Conservation (phyloP, 2,113 vertebrate species). For the Heloderma charlesbogerti region DNA sequence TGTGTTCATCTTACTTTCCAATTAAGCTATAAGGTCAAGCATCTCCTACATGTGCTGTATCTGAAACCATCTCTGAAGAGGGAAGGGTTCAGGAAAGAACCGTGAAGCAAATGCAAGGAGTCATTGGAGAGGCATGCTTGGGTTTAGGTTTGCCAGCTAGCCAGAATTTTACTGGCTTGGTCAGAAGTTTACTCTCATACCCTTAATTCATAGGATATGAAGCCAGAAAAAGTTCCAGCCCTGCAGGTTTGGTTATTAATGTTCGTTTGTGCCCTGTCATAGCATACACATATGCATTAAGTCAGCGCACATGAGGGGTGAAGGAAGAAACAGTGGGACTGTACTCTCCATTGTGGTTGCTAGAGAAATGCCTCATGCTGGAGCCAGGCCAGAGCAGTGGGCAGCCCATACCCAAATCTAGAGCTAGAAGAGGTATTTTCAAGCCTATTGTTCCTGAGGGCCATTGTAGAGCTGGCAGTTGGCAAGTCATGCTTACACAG, state of each 20-base stretch:
- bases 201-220: too few species aligned
- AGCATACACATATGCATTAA: not conserved
- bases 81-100: not conserved
- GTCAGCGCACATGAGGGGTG: not conserved
- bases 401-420: not conserved
- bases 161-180: not conserved
- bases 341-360: too few species aligned
- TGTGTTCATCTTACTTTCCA: not conserved
- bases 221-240: not conserved
- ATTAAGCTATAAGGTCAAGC: too few species aligned
- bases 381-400: too few species aligned
- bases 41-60: not conserved
- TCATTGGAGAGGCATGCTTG: not conserved
- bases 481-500: too few species aligned
- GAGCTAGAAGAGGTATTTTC: too few species aligned
- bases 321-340: too few species aligned
- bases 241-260: not conserved
- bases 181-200: not conserved
- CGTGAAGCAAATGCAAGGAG: not conserved
- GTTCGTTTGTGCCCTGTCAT: not conserved
- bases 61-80: not conserved
- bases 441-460: not conserved
- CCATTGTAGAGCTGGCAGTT: not conserved
- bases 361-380: too few species aligned
- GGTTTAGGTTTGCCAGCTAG: not conserved